phyloP scores from a whole-genome alignment of 1,140 invertebrate genomes.

The Nasonia giraulti region DNA sequence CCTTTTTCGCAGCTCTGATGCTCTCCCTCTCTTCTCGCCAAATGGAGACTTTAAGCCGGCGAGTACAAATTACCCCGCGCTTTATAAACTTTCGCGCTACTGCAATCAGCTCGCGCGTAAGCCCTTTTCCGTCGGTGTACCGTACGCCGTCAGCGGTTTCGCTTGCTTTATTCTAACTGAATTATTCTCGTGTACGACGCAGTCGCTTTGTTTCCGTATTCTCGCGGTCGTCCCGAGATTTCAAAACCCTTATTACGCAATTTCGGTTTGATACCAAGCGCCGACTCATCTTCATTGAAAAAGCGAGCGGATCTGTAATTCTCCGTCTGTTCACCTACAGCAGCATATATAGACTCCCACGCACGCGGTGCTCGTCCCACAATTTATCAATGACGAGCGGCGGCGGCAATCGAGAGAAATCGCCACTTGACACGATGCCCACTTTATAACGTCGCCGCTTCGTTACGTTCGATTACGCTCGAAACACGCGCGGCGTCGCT shows the following conservation, averaged over 20 bases:
- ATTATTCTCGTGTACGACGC: not conserved
- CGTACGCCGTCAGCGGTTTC: not conserved
- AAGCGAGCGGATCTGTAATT: no score
- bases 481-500: not conserved
- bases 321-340: not conserved
- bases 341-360: not conserved
- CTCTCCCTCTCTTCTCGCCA: conserved; percentile 14
- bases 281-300: no score
- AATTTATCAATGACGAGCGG: conserved; percentile 26
- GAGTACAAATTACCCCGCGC: conserved; percentile 22
- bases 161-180: conserved; percentile 2
- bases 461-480: conserved; percentile 38
- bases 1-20: not conserved
- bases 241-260: no score
- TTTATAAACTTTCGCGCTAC: conserved; percentile 6
- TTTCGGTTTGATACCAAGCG: no score
- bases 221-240: no score
- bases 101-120: not conserved
- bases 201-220: no score
- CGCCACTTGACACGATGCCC: conserved; percentile 14
- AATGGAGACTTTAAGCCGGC: conserved; percentile 33
- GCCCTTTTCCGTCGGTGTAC: not conserved
- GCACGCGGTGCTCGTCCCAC: conserved; percentile 1
- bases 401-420: not conserved
- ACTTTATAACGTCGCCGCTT: conserved; percentile 28